phyloP scores from a whole-genome alignment of 2,888 invertebrate species.

The Lumbricus terrestris region DNA sequence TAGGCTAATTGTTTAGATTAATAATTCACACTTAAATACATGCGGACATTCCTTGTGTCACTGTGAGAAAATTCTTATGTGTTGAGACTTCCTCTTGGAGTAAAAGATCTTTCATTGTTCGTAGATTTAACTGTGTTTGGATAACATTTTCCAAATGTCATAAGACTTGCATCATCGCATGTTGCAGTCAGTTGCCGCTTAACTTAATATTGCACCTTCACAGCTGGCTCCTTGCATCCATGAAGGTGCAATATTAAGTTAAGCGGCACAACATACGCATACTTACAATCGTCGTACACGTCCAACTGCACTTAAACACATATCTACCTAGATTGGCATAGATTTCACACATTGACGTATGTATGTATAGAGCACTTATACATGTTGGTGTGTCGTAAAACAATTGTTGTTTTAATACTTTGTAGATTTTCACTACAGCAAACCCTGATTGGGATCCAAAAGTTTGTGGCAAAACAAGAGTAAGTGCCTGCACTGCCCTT shows the following conservation, averaged over 20 bases:
- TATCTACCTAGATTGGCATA: neutral
- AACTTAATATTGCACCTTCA: no score
- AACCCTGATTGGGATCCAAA: neutral
- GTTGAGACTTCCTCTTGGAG: neutral
- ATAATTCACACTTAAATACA: neutral
- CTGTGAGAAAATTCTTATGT: neutral
- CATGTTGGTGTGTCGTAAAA: no score
- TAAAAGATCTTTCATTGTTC: neutral
- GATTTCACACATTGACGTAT: neutral
- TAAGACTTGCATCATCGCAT: neutral
- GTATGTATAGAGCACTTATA: neutral
- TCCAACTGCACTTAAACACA: neutral
- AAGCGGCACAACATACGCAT: neutral
- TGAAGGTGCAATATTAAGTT: no score
- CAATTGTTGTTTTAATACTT: neutral
- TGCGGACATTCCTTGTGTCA: neutral
- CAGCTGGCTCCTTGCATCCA: no score
- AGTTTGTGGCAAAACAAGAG: slow-evolving; percentile 6
- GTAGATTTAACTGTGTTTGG: neutral
- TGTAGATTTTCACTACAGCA: slow-evolving; percentile 6
- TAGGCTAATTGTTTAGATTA: neutral
- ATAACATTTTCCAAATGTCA: neutral
- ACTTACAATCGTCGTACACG: neutral
- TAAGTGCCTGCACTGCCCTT: no score
- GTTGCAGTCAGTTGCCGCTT: no score